Evolutionary conservation across 2,797 vertebrate genomes (phyloP).

Genomic region (Manis javanica): DNA sequence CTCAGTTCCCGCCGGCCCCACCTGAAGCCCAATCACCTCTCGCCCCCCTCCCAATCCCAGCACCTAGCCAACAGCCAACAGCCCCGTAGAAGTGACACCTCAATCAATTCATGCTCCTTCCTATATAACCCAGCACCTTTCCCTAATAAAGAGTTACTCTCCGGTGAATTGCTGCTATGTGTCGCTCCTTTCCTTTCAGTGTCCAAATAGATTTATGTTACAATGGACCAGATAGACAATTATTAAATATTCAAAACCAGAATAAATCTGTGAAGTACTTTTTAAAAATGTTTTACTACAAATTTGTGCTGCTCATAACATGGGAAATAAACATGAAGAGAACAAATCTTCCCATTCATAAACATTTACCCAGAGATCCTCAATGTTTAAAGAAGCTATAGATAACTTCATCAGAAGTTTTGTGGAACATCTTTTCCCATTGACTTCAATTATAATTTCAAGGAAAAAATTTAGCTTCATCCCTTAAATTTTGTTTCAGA

Average conservation of each 20-base stretch:
- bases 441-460: conserved; percentile 8
- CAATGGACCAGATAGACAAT: background rate
- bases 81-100: too few species aligned
- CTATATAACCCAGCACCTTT: too few species aligned
- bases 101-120: too few species aligned
- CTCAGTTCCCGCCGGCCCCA: too few species aligned
- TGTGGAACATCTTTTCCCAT: background rate
- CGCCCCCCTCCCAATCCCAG: too few species aligned
- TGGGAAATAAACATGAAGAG: background rate
- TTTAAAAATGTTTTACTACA: conserved; percentile 10
- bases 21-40: too few species aligned
- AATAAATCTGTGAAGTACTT: background rate
- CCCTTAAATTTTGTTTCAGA: conserved; percentile 27
- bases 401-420: background rate
- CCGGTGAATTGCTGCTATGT: too few species aligned
- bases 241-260: conserved; percentile 21
- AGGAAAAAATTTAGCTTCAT: background rate
- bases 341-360: conserved; percentile 3
- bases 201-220: background rate
- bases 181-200: too few species aligned
- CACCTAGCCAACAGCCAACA: too few species aligned
- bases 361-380: background rate
- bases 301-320: background rate
- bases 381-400: background rate
- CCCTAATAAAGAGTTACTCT: too few species aligned